Evolutionary conservation across 2,113 vertebrate species (phyloP).

Genomic region (Eonycteris spelaea): DNA sequence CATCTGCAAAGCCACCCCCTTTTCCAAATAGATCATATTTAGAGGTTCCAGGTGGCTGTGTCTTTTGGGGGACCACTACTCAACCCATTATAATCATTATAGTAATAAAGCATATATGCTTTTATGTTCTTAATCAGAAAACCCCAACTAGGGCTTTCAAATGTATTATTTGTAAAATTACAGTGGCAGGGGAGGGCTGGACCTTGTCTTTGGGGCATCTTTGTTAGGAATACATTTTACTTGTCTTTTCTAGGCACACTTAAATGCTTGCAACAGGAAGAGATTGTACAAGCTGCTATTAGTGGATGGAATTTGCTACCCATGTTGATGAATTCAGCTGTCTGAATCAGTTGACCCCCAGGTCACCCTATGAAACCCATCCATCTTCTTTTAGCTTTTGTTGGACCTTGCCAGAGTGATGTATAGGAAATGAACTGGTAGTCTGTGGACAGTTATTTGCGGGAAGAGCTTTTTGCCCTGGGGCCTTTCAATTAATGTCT

Average conservation of each 20-base stretch:
- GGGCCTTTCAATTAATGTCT: conserved; percentile 54
- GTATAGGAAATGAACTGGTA: conserved; percentile 41
- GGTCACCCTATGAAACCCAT: conserved; percentile 45
- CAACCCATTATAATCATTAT: background rate
- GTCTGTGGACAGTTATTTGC: conserved; percentile 39
- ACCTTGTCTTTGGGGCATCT: background rate
- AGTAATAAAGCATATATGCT: background rate
- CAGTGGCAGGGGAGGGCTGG: background rate
- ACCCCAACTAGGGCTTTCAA: background rate
- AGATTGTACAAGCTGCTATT: background rate
- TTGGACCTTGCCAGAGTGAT: background rate
- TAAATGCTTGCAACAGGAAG: background rate
- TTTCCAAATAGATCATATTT: background rate
- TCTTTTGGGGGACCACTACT: background rate
- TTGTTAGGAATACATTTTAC: background rate
- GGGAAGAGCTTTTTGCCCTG: conserved; percentile 35
- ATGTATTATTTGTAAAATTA: background rate
- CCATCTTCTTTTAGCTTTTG: conserved; percentile 43
- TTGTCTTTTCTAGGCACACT: background rate
- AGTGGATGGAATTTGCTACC: background rate
- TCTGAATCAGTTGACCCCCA: background rate
- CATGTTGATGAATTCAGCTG: background rate
- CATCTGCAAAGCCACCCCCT: background rate
- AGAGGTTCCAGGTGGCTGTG: background rate
- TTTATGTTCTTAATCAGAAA: background rate